These are phyloP conservation scores for Tortrix viridana DNA, from an alignment of 2,888 invertebrate species.

Conservation along the genomic window DNA sequence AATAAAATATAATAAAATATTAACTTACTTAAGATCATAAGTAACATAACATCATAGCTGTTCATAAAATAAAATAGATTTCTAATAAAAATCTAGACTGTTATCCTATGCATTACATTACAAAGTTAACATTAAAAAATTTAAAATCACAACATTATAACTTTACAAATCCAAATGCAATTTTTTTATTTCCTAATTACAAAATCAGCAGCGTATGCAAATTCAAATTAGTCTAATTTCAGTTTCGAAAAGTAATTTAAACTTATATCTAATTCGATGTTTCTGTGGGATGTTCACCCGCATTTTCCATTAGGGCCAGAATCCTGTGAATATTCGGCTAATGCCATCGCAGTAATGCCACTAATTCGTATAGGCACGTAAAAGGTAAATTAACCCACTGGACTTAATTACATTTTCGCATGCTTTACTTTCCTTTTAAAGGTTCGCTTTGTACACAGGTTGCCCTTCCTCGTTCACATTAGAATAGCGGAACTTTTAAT, in stretches of 20 bases:
- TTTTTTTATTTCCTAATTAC: neutral
- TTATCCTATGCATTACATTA: no score
- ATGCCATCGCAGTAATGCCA: constrained; percentile 63
- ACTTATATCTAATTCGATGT: constrained; percentile 18
- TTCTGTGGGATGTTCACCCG: constrained; percentile 21
- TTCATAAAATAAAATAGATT: no score
- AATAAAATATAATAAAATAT: no score
- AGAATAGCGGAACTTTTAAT: constrained; percentile 53
- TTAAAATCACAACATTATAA: no score
- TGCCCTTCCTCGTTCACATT: constrained; percentile 59
- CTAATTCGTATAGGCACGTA: constrained; percentile 79
- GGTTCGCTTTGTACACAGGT: constrained; percentile 72
- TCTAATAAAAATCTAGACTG: no score
- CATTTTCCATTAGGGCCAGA: constrained; percentile 53
- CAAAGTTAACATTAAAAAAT: no score
- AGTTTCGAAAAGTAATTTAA: constrained; percentile 27
- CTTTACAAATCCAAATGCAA: no score
- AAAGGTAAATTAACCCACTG: constrained; percentile 79
- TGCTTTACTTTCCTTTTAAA: constrained; percentile 78
- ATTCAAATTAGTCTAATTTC: constrained; percentile 12
- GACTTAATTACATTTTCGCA: constrained; percentile 82
- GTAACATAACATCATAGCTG: no score
- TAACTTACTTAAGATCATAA: no score
- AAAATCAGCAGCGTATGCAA: neutral
- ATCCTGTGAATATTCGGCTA: constrained; percentile 51